Base-by-base conservation (phyloP, 2,888 invertebrate genomes). In the Tetragonula carbonaria region DNA sequence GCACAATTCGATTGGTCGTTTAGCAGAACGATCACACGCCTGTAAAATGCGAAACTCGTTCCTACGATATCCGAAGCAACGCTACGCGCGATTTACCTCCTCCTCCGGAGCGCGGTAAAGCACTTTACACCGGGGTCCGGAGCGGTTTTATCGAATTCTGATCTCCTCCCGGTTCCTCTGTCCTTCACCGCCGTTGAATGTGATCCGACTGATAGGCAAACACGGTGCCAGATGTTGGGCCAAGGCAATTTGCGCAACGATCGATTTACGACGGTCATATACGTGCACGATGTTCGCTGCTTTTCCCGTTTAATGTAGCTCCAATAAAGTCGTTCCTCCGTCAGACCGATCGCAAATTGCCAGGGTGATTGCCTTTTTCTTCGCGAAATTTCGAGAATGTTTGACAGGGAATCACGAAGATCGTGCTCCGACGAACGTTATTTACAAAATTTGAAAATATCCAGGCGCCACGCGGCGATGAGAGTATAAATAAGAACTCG, bases 181-280 rank as follows among this genome's bases (percentile, higher is more conserved):
- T 88, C 88, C 87, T 87, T 90, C 88, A 76, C 73, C 82, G 84
- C 74, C 82, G 78, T 65, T 78, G 89, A 86, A 92, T 88, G 91
- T 87, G 93, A 93, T 92, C 87, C 78, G 90, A 85, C 91, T 86
- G 90, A 93, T 91, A 91, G 90, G 90, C 88, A 90, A 91, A 91
- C 88, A 84, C 81, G 86, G 86, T 85, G 85, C 88, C 90, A 90
- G 90, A 91, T 88, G 90, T 90, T 86, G 85, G 86, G 84, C 86
- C 87, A 84, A 84, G 88, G 90, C 88, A 91, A 91, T 91, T 91
- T 91, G 90, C 87, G 86, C 86, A 87, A 87, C 88, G 90, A 91
- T 91, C 90, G 90, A 91, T 91, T 90, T 87, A 86, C 85, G 86
- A 86, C 87, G 87, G 87, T 78, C 82, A 78, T 89, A 83, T 85